A percentile compares a stretch with the other conserved stretches of the same genome.
Conservation (phyloP, 2,113 vertebrate species). For the Grus americana region DNA sequence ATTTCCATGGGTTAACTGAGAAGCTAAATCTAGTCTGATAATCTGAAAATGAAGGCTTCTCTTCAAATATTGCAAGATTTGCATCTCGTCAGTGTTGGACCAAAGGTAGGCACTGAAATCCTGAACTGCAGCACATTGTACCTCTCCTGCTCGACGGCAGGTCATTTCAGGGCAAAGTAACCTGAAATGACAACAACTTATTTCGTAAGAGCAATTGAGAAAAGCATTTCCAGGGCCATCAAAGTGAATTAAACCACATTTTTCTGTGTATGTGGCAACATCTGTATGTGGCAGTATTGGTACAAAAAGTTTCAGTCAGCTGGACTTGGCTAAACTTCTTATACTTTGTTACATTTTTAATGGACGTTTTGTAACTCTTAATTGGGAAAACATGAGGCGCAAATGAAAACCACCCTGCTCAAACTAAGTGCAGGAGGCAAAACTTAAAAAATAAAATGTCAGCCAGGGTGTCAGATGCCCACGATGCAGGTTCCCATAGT, state of each 20-base stretch:
- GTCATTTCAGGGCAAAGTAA: conserved; percentile 6
- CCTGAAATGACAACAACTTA: background rate
- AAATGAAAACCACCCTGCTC: background rate
- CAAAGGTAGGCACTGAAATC: background rate
- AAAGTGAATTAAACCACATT: background rate
- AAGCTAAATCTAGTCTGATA: background rate
- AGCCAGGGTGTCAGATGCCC: background rate
- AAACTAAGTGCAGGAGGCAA: background rate
- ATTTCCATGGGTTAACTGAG: background rate
- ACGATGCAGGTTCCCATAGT: background rate
- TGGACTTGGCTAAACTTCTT: conserved; percentile 27
- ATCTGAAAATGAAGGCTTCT: background rate
- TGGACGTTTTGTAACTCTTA: conserved; percentile 42
- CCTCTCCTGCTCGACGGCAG: background rate
- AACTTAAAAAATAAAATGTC: background rate
- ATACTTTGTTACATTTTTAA: background rate
- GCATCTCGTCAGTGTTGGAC: background rate
- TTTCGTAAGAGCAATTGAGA: background rate
- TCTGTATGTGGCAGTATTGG: background rate
- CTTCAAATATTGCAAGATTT: background rate
- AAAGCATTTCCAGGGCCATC: background rate
- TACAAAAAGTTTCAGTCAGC: background rate
- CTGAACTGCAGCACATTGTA: background rate
- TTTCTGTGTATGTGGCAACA: background rate
- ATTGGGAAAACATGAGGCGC: conserved; percentile 20